These are phyloP conservation scores for Trachythela sp. DNA, from an alignment of 64 coral and sea anemone genomes.

Conservation along the genomic window DNA sequence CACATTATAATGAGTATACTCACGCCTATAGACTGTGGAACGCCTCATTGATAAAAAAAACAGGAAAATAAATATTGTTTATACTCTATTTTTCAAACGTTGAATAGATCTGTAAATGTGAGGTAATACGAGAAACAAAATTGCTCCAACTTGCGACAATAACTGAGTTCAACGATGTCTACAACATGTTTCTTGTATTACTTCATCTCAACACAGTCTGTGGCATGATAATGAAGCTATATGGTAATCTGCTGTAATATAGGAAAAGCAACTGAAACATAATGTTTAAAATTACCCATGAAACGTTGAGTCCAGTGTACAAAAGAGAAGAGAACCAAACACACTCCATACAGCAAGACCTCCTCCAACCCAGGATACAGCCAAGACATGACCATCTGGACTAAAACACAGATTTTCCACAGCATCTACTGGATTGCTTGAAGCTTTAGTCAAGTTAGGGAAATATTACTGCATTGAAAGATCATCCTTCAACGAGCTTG, in stretches of 20 bases:
- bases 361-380: slow-evolving; percentile 95
- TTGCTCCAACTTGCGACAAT: neutral
- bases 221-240: no score
- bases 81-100: no score
- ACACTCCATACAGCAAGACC: slow-evolving; percentile 96
- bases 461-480: neutral
- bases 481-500: no score
- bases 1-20: neutral
- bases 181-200: no score
- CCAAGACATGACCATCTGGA: slow-evolving; percentile 92
- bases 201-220: no score
- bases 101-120: neutral
- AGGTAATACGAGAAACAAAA: neutral
- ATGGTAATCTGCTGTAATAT: no score
- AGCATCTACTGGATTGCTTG: slow-evolving; percentile 72
- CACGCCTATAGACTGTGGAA: no score
- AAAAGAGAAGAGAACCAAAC: slow-evolving; percentile 88
- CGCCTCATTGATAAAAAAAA: no score
- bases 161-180: no score
- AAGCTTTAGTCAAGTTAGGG: slow-evolving; percentile 55
- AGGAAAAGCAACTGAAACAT: no score
- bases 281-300: slow-evolving; percentile 53
- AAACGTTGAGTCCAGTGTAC: slow-evolving; percentile 79
- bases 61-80: no score
- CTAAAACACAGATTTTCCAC: slow-evolving; percentile 89